Percentiles rank a stretch among this genome's conserved stretches.
Conservation (phyloP, 2,888 invertebrate genomes). For the Pristionchus arcanus region DNA sequence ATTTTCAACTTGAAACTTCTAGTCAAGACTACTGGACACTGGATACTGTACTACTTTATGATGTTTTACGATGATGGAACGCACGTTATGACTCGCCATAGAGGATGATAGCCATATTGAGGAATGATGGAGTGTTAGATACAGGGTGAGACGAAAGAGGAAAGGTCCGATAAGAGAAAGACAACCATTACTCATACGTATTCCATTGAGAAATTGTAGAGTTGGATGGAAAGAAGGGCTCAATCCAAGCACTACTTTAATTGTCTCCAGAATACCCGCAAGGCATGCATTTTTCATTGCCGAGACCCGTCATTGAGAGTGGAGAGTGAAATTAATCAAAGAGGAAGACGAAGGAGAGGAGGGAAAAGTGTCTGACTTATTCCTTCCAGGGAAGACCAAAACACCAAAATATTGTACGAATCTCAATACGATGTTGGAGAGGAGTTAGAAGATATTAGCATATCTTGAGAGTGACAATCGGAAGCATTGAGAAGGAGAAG, state of each 20-base stretch:
- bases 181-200: constrained; percentile 25
- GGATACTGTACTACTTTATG: neutral
- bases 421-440: neutral
- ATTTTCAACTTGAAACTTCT: neutral
- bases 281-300: constrained; percentile 54
- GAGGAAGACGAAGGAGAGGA: neutral
- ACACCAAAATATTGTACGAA: constrained; percentile 12
- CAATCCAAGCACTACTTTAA: constrained; percentile 44
- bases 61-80: constrained; percentile 36
- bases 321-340: constrained; percentile 49
- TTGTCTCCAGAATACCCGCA: constrained; percentile 31
- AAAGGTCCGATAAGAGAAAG: constrained; percentile 43
- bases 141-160: constrained; percentile 23
- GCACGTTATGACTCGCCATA: constrained; percentile 10
- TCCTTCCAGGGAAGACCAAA: neutral
- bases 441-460: constrained; percentile 21
- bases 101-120: constrained; percentile 38
- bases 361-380: constrained; percentile 22
- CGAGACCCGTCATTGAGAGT: neutral
- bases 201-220: constrained; percentile 20
- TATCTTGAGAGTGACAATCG: constrained; percentile 36
- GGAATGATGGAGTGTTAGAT: constrained; percentile 27
- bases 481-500: constrained; percentile 2
- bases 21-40: neutral
- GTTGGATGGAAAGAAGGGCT: constrained; percentile 28